phyloP scores from a whole-genome alignment of 2,888 invertebrate genomes.

The Byasa hedistus region DNA sequence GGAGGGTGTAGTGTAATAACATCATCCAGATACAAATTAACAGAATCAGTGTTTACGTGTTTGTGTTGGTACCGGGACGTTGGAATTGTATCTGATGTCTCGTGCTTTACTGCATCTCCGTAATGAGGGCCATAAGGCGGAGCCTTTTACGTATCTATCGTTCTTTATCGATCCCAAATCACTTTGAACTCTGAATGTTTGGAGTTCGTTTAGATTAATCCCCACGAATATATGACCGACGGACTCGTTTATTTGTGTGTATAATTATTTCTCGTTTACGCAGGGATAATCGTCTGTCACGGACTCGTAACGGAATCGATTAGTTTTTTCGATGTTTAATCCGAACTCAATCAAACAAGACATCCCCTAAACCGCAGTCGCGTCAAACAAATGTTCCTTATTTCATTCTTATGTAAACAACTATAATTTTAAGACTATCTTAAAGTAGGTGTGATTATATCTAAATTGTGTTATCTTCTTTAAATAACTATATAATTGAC shows the following conservation, averaged over 20 bases:
- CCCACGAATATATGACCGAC: slow-evolving; percentile 12
- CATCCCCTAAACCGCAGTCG: slow-evolving; percentile 21
- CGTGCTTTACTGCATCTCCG: slow-evolving; percentile 1
- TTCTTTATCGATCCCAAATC: slow-evolving; percentile 27
- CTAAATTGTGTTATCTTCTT: neutral
- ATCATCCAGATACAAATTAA: slow-evolving; percentile 47
- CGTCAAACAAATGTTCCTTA: slow-evolving; percentile 18
- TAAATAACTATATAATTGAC: neutral
- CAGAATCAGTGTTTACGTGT: slow-evolving; percentile 40
- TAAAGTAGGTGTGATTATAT: neutral
- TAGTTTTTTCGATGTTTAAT: slow-evolving; percentile 6
- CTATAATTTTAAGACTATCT: slow-evolving; percentile 1
- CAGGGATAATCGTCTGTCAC: slow-evolving; percentile 20
- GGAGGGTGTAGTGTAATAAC: slow-evolving; percentile 43
- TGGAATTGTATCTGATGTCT: slow-evolving; percentile 4
- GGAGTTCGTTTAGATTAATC: slow-evolving; percentile 23
- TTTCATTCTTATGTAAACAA: slow-evolving; percentile 7
- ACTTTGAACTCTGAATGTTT: slow-evolving; percentile 26
- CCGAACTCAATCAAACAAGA: slow-evolving; percentile 9
- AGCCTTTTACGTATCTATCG: slow-evolving; percentile 12
- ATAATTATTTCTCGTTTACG: slow-evolving; percentile 22
- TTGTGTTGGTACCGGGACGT: slow-evolving; percentile 30
- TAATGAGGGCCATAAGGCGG: slow-evolving; percentile 20
- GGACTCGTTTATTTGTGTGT: slow-evolving; percentile 15
- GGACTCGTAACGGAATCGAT: slow-evolving; percentile 15